Evolutionary conservation across 92 coral and sea anemone species (phyloP).

Genomic region (Galaxea fascicularis): DNA sequence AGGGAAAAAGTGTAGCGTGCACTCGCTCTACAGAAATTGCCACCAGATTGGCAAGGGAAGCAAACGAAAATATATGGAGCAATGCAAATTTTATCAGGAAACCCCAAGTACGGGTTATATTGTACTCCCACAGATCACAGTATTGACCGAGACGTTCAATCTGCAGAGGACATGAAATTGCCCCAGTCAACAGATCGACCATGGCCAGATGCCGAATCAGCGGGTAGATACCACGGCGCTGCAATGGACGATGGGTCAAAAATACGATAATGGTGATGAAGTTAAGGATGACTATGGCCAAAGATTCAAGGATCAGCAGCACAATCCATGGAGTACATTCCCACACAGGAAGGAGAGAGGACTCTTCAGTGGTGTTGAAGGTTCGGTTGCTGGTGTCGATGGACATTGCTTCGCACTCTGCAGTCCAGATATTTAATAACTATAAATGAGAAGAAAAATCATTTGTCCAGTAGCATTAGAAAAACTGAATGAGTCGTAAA

Average conservation of each 20-base stretch:
- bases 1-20: conserved; percentile 6
- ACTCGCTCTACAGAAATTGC: conserved; percentile 3
- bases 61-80: not conserved
- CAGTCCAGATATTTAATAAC: too few relatives aligned
- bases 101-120: not conserved
- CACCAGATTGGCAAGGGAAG: not conserved
- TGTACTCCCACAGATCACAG: not conserved
- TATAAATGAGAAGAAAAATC: too few relatives aligned
- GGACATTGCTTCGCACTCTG: not conserved
- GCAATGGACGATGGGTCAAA: not conserved
- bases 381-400: not conserved
- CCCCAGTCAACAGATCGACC: conserved; percentile 18
- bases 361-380: not conserved
- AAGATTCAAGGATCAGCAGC: not conserved
- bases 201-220: conserved; percentile 13
- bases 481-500: too few relatives aligned
- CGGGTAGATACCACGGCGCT: conserved; percentile 5
- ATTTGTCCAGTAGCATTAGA: too few relatives aligned
- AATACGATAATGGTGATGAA: not conserved
- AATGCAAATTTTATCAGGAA: not conserved
- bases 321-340: conserved; percentile 9
- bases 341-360: not conserved
- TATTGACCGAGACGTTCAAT: not conserved
- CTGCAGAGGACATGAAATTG: conserved; percentile 10
- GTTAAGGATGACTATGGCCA: conserved; percentile 1